These are phyloP conservation scores for Formica exsecta DNA, from an alignment of 1,140 invertebrate genomes.

Conservation along the genomic window DNA sequence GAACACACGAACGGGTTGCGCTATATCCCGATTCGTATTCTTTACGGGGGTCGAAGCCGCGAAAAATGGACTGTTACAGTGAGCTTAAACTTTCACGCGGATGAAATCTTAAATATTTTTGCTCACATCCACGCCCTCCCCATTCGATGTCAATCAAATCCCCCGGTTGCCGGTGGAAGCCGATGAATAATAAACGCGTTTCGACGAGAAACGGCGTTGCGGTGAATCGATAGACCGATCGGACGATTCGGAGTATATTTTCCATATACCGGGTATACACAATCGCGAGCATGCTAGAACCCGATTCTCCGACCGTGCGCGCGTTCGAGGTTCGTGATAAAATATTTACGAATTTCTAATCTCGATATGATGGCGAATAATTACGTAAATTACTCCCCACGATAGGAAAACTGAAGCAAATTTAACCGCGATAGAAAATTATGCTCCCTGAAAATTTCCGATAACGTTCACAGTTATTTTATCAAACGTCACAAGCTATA, in stretches of 20 bases:
- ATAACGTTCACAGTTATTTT: constrained; percentile 13
- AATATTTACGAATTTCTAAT: constrained; percentile 21
- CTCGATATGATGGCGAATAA: neutral
- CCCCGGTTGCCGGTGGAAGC: neutral
- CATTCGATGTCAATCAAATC: constrained; percentile 52
- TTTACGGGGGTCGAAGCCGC: constrained; percentile 4
- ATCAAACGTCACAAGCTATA: neutral
- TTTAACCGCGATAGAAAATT: neutral
- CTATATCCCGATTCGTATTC: constrained; percentile 36
- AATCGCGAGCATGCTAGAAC: constrained; percentile 17
- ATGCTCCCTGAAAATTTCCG: neutral
- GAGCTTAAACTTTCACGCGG: constrained; percentile 50
- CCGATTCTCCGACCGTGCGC: too few species aligned
- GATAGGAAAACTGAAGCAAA: neutral
- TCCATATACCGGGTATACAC: neutral
- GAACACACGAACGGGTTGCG: constrained; percentile 20
- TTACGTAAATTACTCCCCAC: neutral
- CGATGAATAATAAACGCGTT: constrained; percentile 57
- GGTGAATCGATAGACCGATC: constrained; percentile 37
- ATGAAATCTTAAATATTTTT: constrained; percentile 62
- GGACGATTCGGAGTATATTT: neutral
- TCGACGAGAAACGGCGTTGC: constrained; percentile 21
- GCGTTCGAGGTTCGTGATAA: neutral
- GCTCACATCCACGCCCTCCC: neutral
- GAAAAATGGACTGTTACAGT: constrained; percentile 56